These are phyloP conservation scores for Crotalus helleri DNA, from an alignment of 2,113 vertebrate species.

Conservation along the genomic window DNA sequence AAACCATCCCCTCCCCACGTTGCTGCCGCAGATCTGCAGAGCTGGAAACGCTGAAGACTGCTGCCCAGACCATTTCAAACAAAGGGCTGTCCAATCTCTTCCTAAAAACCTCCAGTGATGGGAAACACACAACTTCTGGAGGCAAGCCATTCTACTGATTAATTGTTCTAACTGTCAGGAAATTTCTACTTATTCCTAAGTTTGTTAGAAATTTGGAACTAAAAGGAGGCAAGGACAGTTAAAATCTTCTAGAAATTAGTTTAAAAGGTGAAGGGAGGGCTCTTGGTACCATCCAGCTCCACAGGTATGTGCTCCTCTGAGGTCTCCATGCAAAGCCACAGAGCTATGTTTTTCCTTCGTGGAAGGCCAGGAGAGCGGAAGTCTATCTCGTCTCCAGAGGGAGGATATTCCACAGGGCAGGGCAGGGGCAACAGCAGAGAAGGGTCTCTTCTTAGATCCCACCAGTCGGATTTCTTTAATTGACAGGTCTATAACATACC, in stretches of 20 bases:
- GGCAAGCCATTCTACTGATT: background rate
- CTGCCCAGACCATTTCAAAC: background rate
- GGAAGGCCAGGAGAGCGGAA: too few species aligned
- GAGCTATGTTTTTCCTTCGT: background rate
- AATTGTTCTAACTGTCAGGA: background rate
- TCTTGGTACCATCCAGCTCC: background rate
- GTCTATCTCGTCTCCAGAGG: background rate
- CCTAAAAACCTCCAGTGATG: background rate
- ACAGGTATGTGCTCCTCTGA: background rate
- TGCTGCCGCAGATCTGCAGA: background rate
- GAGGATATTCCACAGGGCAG: too few species aligned
- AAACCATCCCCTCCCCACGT: background rate
- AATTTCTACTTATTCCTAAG: background rate
- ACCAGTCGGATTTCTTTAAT: background rate
- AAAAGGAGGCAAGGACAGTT: background rate
- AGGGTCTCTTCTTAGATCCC: background rate
- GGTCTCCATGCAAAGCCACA: background rate
- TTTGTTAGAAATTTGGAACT: background rate
- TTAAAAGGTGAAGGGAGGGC: background rate
- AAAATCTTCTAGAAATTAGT: background rate
- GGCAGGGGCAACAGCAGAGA: background rate
- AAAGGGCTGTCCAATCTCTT: background rate
- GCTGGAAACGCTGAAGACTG: background rate
- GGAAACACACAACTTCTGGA: background rate
- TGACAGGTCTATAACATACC: background rate